Evolutionary conservation across 2,888 invertebrate species (phyloP), one percentile per base, ranked within the genome.

Genomic region (Tridacna crocea): DNA sequence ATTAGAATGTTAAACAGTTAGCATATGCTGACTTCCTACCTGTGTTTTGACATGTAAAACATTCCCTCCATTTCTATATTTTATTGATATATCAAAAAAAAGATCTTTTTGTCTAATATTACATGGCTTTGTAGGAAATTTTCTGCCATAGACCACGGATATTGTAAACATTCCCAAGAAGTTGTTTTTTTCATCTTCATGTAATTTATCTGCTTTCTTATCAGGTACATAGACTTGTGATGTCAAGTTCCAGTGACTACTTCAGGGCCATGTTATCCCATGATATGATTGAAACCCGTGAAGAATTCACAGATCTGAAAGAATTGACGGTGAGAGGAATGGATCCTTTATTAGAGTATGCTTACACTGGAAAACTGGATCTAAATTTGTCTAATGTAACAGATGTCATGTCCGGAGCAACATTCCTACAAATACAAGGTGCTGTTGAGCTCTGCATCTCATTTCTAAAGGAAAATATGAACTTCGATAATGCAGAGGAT

Each of bases 241-340:
- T 89, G 72, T 88, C 89, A 13, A 86, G 89, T 77, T 82, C 77
- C 51, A 89, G 89, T 76, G 89, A 88, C 51, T 88, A 88, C 73
- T 89, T 89, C 68, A 61, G 79, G 47, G 89, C 89, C 27, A 87
- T 89, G 89, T 75, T 89, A 66, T 84, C 88, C 27, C 89, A 89
- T 75, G 89, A 89, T 66, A 85, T 89, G 87, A 68, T 89, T 46
- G 89, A 89, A 51, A 88, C 84, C 4, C 75, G 88, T n/a, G 68
- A 85, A 26, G 88, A 87, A 47, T 81, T 74, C 61, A 83, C 85
- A 24, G 79, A 88, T 17, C 75, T 89, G 27, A 85, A 83, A 55
- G 82, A 85, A 13, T 73, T 88, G 61, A 83, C 84, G 2, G 72
- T 81, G 0, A 80, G 76, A 46, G 89, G 89, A 10, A 70, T 87